Percentiles rank a stretch among this genome's conserved stretches.
Conservation (phyloP, 2,113 vertebrate genomes). For the Rhynchopsitta pachyrhyncha region DNA sequence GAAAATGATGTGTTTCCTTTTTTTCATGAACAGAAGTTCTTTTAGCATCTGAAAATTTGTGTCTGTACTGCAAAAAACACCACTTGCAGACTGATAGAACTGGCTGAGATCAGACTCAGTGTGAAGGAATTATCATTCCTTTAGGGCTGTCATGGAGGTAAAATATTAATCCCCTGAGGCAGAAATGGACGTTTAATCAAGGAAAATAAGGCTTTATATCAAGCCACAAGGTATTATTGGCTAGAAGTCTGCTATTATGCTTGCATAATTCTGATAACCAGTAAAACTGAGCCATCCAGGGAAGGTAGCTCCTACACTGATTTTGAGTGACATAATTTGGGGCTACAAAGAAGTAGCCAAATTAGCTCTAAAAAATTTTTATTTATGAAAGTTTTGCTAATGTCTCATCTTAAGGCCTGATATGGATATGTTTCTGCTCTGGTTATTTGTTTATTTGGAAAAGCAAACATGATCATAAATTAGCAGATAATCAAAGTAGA, state of each 20-base stretch:
- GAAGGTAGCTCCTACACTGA: not conserved
- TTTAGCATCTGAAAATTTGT: not conserved
- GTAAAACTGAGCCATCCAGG: not conserved
- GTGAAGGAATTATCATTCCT: not conserved
- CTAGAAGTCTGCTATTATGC: conserved; percentile 21
- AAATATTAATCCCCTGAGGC: conserved; percentile 26
- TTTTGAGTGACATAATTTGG: not conserved
- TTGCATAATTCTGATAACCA: conserved; percentile 26
- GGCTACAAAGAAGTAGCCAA: conserved; percentile 3
- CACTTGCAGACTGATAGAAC: not conserved
- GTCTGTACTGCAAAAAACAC: not conserved
- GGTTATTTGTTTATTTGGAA: not conserved
- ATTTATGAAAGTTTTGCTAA: not conserved
- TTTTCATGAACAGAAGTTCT: not conserved
- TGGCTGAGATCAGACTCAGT: not conserved
- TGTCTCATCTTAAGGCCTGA: not conserved
- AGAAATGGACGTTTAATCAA: conserved; percentile 40
- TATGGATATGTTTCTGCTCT: not conserved
- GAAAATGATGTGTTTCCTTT: not conserved
- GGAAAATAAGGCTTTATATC: conserved; percentile 27
- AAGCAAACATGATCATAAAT: not conserved
- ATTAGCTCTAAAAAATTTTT: not conserved
- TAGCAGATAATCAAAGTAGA: not conserved
- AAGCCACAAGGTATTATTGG: conserved; percentile 39
- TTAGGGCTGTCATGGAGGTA: not conserved